phyloP scores from a whole-genome alignment of 2,797 vertebrate genomes.

The Huso huso region DNA sequence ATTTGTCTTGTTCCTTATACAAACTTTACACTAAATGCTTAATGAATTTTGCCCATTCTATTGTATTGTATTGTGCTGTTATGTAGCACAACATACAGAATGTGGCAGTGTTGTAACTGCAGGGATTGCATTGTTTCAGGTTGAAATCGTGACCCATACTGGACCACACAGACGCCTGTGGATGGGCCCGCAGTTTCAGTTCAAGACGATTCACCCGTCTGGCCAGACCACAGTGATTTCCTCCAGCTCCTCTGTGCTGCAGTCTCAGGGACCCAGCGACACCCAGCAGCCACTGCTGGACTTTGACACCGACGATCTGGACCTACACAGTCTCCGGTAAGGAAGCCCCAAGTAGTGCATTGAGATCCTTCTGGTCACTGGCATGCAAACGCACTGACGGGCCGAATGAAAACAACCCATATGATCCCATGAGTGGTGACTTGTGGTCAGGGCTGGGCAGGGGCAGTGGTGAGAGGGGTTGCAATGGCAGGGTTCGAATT shows the following conservation, averaged over 20 bases:
- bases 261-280: conserved; percentile 85
- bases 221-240: conserved; percentile 96
- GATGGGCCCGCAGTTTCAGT: conserved; percentile 99
- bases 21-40: too few species aligned
- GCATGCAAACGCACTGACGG: too few species aligned
- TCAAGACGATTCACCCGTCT: conserved; percentile 94
- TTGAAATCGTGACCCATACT: conserved; percentile 95
- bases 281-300: conserved; percentile 88
- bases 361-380: neutral
- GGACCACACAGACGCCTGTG: conserved; percentile 90
- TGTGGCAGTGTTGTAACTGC: neutral
- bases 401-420: too few species aligned
- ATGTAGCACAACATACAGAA: neutral
- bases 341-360: neutral
- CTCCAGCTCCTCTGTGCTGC: conserved; percentile 91
- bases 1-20: neutral
- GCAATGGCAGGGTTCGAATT: too few species aligned
- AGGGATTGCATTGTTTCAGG: conserved; percentile 49
- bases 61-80: too few species aligned
- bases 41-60: too few species aligned
- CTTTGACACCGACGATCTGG: conserved; percentile 91
- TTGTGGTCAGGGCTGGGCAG: too few species aligned
- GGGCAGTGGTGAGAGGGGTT: too few species aligned
- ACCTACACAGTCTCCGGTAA: conserved; percentile 92
- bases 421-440: too few species aligned